Conservation (phyloP, 1,140 invertebrate genomes). For the Holotrichia oblita region DNA sequence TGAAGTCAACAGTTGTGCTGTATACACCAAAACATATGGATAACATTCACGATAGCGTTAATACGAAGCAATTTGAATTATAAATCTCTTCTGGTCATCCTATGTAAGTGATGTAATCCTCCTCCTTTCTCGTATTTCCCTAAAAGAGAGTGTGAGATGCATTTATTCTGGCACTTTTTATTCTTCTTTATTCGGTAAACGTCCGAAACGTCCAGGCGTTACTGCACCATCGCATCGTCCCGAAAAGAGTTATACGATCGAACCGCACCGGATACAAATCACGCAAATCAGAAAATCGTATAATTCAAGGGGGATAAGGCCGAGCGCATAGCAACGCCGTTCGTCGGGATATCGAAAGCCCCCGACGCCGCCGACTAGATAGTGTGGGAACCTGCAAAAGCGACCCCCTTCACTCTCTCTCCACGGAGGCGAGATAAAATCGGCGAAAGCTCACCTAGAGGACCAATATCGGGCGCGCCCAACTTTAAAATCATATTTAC, state of each 20-base stretch:
- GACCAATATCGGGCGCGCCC: constrained; percentile 57
- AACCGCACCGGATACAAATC: constrained; percentile 36
- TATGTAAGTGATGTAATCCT: no score
- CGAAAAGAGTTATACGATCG: constrained; percentile 4
- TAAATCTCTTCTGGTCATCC: no score
- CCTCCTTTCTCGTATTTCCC: no score
- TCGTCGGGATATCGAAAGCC: constrained; percentile 40
- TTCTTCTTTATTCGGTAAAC: no score
- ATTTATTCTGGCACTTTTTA: no score
- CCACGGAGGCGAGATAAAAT: not conserved
- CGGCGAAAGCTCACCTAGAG: constrained; percentile 51
- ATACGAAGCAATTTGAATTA: no score
- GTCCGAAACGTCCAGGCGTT: no score
- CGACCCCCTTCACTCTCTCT: no score
- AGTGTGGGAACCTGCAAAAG: not conserved
- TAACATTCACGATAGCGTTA: no score
- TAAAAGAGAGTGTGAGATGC: no score
- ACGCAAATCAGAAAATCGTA: constrained; percentile 36
- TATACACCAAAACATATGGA: no score
- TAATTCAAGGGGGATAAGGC: constrained; percentile 44
- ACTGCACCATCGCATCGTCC: not conserved
- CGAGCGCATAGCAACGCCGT: not conserved
- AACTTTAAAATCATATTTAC: constrained; percentile 61
- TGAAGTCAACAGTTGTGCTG: not conserved
- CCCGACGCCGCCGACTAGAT: constrained; percentile 22